Percentiles rank a stretch among this genome's conserved stretches.
These are phyloP conservation scores for Emydoidea blandingii DNA, from an alignment of 2,797 vertebrate genomes.

Conservation along the genomic window DNA sequence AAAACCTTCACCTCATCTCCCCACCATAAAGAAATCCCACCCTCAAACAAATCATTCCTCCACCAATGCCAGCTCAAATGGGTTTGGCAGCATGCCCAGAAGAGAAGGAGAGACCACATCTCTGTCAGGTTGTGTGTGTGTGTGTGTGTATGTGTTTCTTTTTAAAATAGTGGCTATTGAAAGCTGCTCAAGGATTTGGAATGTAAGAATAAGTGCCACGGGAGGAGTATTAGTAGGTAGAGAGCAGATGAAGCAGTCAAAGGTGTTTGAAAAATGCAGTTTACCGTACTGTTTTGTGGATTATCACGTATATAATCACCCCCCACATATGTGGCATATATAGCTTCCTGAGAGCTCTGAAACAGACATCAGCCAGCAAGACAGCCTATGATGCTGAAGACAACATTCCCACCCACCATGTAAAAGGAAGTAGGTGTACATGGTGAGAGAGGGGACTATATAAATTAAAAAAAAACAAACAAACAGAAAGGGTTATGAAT, in stretches of 20 bases:
- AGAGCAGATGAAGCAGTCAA: conserved; percentile 6
- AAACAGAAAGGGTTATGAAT: not conserved
- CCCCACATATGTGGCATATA: not conserved
- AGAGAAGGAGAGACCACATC: not conserved
- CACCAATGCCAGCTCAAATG: not conserved
- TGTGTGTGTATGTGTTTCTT: not conserved
- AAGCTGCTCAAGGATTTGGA: not conserved
- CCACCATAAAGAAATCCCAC: not conserved
- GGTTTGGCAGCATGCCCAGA: not conserved
- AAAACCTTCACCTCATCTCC: not conserved
- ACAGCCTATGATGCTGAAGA: not conserved
- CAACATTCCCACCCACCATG: not conserved
- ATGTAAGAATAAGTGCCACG: not conserved
- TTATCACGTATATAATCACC: not conserved
- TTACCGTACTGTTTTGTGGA: not conserved
- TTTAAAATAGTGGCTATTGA: not conserved
- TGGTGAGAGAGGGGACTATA: not conserved
- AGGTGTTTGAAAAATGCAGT: not conserved
- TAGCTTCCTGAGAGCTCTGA: not conserved
- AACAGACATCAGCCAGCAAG: not conserved
- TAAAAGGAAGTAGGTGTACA: not conserved
- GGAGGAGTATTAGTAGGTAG: not conserved
- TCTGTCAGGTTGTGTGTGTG: not conserved
- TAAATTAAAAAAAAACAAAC: not conserved
- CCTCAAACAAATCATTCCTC: not conserved